Base-by-base conservation (phyloP, 2,797 vertebrate species). In the Sylvia borin region DNA sequence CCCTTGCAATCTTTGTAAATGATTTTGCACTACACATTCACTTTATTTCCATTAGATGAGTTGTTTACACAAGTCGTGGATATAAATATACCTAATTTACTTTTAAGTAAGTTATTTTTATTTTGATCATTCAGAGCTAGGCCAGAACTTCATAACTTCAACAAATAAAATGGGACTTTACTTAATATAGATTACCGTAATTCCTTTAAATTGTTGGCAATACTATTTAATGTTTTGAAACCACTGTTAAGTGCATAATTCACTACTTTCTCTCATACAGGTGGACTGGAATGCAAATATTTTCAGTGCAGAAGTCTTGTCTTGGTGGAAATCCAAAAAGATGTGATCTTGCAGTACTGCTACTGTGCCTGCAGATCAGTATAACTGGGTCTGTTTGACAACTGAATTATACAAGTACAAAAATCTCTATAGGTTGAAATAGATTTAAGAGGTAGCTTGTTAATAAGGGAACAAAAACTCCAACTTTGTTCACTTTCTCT, bases 1-100 rank as follows among this genome's bases (percentile, higher is more conserved):
- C 85, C 29, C 53, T 88, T 64, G 29, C 32, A 85, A 79, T 58
- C 72, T 91, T 96, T 67, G 40, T 65, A 88, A 92, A 85, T 75
- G 5, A 73, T 85, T 94, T 94, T 73, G 48, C 60, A 60, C 67
- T 62, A 71, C 24, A 29, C 8, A 47, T 84, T 55, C 27, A 55
- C 31, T 94, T 88, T 67, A 43, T 36, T 90, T 47, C 43, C 20
- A 70, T 40, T 71, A 83, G 47, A 78, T 50, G 34, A 90, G 13
- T 31, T 89, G 53, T 70, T 92, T 95, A 60, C 65, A 68, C 9
- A 86, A 92, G 50, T 26, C 79, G 24, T 57, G 32, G 16, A 58
- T 81, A 58, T 25, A 25, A 29, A 85, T 81, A 86, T 67, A 38
- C 16, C 93, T 94, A 38, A 70, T 80, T 85, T 94, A 72, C 42